A percentile compares a stretch with the other conserved stretches of the same genome.
Evolutionary conservation across 2,888 invertebrate genomes (phyloP).

Genomic region (Synergus itoensis): DNA sequence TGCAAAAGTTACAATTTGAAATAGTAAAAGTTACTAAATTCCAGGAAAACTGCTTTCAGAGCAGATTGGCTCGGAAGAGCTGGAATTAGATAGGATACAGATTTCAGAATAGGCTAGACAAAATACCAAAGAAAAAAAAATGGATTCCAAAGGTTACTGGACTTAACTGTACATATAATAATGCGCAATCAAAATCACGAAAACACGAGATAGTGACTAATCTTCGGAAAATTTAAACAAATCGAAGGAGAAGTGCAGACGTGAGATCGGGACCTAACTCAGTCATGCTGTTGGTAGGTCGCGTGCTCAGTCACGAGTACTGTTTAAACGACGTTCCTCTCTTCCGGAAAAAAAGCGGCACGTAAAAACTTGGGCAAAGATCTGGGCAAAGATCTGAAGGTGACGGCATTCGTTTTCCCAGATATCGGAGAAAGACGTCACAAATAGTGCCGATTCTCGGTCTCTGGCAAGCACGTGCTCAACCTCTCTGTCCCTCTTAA

Average conservation of each 20-base stretch:
- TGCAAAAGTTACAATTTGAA: too few relatives aligned
- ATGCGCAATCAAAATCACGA: background rate
- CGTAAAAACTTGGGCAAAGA: background rate
- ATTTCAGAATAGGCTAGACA: too few relatives aligned
- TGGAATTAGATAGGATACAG: too few relatives aligned
- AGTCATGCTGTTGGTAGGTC: constrained; percentile 8
- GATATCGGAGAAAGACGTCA: background rate
- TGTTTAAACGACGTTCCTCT: background rate
- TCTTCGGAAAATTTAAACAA: background rate
- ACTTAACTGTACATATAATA: too few relatives aligned
- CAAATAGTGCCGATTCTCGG: constrained; percentile 45
- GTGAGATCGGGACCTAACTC: background rate
- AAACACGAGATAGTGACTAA: background rate
- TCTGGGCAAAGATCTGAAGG: background rate
- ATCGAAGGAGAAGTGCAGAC: background rate
- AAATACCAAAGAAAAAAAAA: too few relatives aligned
- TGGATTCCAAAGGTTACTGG: too few relatives aligned
- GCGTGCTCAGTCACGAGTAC: constrained; percentile 40
- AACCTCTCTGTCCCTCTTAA: constrained; percentile 53
- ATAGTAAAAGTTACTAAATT: too few relatives aligned
- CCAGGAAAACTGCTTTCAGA: too few relatives aligned
- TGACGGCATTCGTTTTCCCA: background rate
- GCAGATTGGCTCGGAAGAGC: too few relatives aligned
- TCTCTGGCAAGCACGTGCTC: constrained; percentile 47
- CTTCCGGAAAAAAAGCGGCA: constrained; percentile 37